phyloP scores from a whole-genome alignment of 2,797 vertebrate genomes.

The Halcyon chelicuti region DNA sequence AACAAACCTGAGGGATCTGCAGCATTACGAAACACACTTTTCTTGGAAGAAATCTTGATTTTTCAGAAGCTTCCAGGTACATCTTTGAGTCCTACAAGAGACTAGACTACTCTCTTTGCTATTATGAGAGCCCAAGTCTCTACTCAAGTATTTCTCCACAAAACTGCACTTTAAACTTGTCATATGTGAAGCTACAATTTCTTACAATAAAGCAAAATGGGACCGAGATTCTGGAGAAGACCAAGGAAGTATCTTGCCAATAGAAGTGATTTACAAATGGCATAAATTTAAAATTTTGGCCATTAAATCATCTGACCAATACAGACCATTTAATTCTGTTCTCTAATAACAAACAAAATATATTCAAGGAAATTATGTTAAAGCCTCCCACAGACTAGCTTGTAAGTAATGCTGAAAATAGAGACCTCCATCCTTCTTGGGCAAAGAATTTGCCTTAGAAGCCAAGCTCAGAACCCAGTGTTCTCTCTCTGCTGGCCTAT shows the following conservation, averaged over 20 bases:
- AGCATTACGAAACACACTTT: not conserved
- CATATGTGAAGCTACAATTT: not conserved
- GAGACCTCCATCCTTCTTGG: not conserved
- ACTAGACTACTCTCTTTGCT: not conserved
- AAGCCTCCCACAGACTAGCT: not conserved
- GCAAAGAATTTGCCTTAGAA: not conserved
- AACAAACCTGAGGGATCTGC: not conserved
- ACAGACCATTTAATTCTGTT: not conserved
- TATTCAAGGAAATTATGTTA: not conserved
- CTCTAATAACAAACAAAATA: not conserved
- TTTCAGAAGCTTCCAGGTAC: not conserved
- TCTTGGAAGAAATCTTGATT: not conserved
- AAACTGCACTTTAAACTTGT: not conserved
- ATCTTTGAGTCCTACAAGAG: not conserved
- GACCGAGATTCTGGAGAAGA: not conserved
- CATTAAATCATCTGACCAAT: not conserved
- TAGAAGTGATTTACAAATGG: not conserved
- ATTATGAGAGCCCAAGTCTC: not conserved
- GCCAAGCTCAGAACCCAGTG: not conserved
- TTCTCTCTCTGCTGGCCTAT: not conserved
- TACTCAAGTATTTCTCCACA: not conserved
- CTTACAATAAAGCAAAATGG: not conserved
- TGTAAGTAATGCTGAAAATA: not conserved
- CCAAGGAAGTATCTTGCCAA: fast-evolving
- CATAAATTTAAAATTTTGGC: not conserved